These are phyloP conservation scores for Etheostoma nigrum DNA, from an alignment of 2,797 vertebrate genomes.

Conservation along the genomic window DNA sequence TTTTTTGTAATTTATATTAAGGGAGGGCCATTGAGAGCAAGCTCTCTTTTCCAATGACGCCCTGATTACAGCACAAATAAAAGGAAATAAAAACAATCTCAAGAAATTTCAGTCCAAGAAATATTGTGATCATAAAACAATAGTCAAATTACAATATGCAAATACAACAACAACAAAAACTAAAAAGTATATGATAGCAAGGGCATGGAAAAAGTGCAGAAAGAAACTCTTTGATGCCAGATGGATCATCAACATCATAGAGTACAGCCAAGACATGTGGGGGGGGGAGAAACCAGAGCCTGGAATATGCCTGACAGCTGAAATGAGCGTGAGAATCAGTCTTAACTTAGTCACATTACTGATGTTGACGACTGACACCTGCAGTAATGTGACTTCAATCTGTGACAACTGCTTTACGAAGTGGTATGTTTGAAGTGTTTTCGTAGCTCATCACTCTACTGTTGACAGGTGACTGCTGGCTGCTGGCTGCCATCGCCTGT, in stretches of 20 bases:
- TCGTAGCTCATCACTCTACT: conserved; percentile 42
- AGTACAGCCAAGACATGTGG: neutral
- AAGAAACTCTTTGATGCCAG: neutral
- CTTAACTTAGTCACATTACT: neutral
- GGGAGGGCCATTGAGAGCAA: too few relatives aligned
- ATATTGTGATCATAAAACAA: too few relatives aligned
- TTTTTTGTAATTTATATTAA: too few relatives aligned
- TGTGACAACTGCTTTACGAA: conserved; percentile 7
- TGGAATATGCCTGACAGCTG: neutral
- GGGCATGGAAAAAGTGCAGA: neutral
- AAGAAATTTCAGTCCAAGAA: too few relatives aligned
- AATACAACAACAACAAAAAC: too few relatives aligned
- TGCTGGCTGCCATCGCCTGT: conserved; percentile 95
- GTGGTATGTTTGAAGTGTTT: neutral
- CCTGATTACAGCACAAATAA: too few relatives aligned
- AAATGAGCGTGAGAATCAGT: neutral
- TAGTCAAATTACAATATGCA: too few relatives aligned
- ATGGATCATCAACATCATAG: neutral
- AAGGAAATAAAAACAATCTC: too few relatives aligned
- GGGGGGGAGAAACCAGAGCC: neutral
- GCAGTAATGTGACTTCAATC: conserved; percentile 11
- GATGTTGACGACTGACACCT: conserved; percentile 16
- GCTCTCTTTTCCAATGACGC: too few relatives aligned
- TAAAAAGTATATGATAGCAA: neutral
- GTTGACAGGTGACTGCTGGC: conserved; percentile 90